Base-by-base conservation (phyloP, 2,797 vertebrate genomes). In the Austrolebias charrua region DNA sequence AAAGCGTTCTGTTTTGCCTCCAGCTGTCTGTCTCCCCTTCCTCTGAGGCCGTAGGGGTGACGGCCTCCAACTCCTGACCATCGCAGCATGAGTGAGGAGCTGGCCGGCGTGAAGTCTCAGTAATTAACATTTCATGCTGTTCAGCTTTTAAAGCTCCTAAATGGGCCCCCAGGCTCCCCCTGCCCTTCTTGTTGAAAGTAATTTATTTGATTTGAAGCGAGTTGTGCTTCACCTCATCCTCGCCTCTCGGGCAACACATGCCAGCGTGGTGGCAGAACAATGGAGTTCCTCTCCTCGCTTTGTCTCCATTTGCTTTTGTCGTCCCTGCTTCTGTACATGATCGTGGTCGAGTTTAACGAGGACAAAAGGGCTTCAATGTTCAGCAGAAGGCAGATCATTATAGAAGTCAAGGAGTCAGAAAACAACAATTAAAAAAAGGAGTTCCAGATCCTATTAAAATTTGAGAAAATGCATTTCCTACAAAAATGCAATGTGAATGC, bases 81-180 rank as follows among this genome's bases (percentile, higher is more conserved):
- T 69, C 86, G 8, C 91, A 88, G 89, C 84, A 12, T 86, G 89
- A 90, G 78, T 29, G 5, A 78, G 65, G 85, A 52, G 12, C 69
- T 70, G 84, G 83, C 81, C 86, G 74, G 83, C 60, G 75, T 77
- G 89, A 88, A 90, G 82, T 86, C 92, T 86, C 84, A 78, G 82
- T 93, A 93, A 93, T 93, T 91, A 92, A 89, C 88, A 86, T 89
- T 81, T 89, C 92, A 91, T 66, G 91, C 91, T 90, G 91, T 65
- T 84, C 66, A 70, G 80, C 89, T 91, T 88, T 89, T 89, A 89
- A 89, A 84, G 86, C 89, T 83, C 78, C 82, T 82, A 87, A 90
- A 86, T 70, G 80, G 81, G 77, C 83, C 73, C 61, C 71, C 69
- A 29, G 60, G 64, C 29, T 20, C 1, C 49, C 72, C 64, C 58